Base-by-base conservation (phyloP, 2,888 invertebrate species). In the Cistogaster globosa region DNA sequence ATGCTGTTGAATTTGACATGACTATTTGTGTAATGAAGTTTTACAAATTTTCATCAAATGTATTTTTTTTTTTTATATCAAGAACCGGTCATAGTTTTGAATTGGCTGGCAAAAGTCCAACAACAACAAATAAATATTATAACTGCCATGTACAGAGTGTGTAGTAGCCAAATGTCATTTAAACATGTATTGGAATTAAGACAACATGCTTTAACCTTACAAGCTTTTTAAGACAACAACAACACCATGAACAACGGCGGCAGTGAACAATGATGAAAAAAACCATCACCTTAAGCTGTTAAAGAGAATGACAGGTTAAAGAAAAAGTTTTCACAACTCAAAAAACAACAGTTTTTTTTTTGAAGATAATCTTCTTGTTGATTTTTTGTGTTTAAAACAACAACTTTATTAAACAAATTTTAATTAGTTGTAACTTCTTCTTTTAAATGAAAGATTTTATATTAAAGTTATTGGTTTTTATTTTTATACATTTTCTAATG, bases 281-380 rank as follows among this genome's bases (percentile, higher is more conserved):
- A 22, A 68, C 32, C 63, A 74, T 82, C 85, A 75, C 69, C 78
- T 83, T 53, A 65, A 77, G 76, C 58, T 65, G 65, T 83, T 83
- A 36, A 62, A 71, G n/a, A 77, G 65, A 78, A 69, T 85, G 85
- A 78, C 85, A 85, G 81, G 78, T 78, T 85, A 75, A 71, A 85
- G 68, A 82, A 85, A 84, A 72, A 58, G 69, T 77, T 84, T 84
- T 78, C 62, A 72, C 48, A 81, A 45, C 62, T 65, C 32, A 67
- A 53, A 53, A 53, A 53, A 53, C 18, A 53, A 53, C 18, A 9
- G 12, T 36, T 68, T 55, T 71, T 38, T 53, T 36, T 16, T 38
- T 53, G 16, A 20, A 38, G n/a, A 51, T 77, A 62, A 74, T 68
- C 26, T 42, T 57, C 45, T 32, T 72, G 36, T 83, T 69, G 51